Percentiles rank a stretch among this genome's conserved stretches.
phyloP scores from a whole-genome alignment of 2,113 vertebrate species.

The Symphodus melops region DNA sequence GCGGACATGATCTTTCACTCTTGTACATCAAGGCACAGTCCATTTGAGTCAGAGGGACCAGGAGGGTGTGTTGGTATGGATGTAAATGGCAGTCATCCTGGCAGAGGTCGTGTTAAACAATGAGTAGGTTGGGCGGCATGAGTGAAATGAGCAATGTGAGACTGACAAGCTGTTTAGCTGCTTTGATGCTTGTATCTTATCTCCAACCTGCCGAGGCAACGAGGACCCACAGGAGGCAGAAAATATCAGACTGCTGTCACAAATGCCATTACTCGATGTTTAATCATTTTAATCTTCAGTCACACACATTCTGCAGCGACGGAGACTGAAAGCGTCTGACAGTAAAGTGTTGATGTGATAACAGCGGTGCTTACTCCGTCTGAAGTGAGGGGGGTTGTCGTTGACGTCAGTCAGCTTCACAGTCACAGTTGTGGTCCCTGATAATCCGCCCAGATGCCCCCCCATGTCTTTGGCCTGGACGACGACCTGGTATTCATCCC shows the following conservation, averaged over 20 bases:
- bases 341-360: conserved; percentile 45
- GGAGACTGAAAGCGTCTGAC: conserved; percentile 24
- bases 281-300: conserved; percentile 58
- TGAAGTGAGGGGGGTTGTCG: conserved; percentile 86
- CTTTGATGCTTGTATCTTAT: conserved; percentile 35
- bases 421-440: conserved; percentile 89
- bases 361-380: conserved; percentile 77
- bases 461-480: conserved; percentile 95
- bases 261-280: conserved; percentile 53
- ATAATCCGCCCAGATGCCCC: conserved; percentile 90
- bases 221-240: conserved; percentile 40
- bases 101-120: conserved; percentile 43
- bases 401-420: conserved; percentile 88
- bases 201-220: conserved; percentile 40
- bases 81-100: conserved; percentile 38
- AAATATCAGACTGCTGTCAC: conserved; percentile 54
- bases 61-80: conserved; percentile 30
- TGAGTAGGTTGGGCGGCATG: conserved; percentile 26
- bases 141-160: conserved; percentile 9
- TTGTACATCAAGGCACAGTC: conserved; percentile 54
- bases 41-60: conserved; percentile 49
- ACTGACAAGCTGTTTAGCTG: conserved; percentile 43
- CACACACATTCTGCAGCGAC: conserved; percentile 8
- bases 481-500: conserved; percentile 89
- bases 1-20: conserved; percentile 75